These are phyloP conservation scores for Cosmopolites sordidus DNA, from an alignment of 2,888 invertebrate species.

Conservation along the genomic window DNA sequence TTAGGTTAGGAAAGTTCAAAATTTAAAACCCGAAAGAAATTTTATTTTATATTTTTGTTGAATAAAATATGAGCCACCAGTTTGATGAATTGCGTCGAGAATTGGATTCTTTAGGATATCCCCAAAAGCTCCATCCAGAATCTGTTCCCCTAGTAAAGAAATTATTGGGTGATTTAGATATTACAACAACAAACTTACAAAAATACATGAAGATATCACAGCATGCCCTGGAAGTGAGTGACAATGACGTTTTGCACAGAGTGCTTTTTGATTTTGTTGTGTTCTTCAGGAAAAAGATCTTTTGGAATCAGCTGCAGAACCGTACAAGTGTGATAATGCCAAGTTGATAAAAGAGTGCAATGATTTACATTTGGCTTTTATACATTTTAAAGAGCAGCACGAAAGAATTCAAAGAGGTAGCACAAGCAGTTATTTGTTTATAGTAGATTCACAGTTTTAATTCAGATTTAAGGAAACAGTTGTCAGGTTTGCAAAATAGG, in stretches of 20 bases:
- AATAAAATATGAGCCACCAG: constrained; percentile 40
- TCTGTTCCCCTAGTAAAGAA: constrained; percentile 76
- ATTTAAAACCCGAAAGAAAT: too few relatives aligned
- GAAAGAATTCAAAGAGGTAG: constrained; percentile 56
- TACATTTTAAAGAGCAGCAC: constrained; percentile 62
- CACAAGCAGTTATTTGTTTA: not conserved
- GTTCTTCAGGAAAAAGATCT: constrained; percentile 62
- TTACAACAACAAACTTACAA: constrained; percentile 82
- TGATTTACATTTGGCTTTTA: constrained; percentile 62
- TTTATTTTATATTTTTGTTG: too few relatives aligned
- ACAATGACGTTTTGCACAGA: not conserved
- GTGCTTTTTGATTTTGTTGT: not conserved
- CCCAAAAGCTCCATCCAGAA: constrained; percentile 68
- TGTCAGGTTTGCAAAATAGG: constrained; percentile 54
- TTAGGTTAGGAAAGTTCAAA: too few relatives aligned
- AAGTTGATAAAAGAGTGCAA: constrained; percentile 73
- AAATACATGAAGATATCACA: constrained; percentile 76
- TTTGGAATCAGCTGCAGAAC: constrained; percentile 68
- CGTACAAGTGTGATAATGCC: constrained; percentile 76
- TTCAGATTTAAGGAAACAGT: constrained; percentile 51
- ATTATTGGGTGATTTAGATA: constrained; percentile 75
- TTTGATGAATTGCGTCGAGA: constrained; percentile 55
- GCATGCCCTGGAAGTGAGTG: constrained; percentile 59
- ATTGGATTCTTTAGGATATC: constrained; percentile 79
- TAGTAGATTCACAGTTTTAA: not conserved